Base-by-base conservation (phyloP, 1,140 invertebrate species). In the Helicoverpa zea region DNA sequence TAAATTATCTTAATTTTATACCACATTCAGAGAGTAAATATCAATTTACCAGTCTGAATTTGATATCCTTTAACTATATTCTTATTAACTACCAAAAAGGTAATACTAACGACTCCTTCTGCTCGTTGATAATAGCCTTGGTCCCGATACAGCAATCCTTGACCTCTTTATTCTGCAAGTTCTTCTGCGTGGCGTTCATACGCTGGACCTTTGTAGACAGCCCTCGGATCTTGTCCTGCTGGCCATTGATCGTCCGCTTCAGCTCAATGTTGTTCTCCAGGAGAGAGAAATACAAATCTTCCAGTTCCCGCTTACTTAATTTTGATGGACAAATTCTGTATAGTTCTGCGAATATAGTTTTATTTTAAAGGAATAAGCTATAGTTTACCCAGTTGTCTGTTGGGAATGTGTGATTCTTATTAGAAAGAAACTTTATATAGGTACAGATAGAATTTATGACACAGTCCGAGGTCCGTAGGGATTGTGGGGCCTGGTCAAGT, bases 281-380 rank as follows among this genome's bases (percentile, higher is more conserved):
- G 5, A 94, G 51, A n/a, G 87, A 81, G 75, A 89, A 94, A 68
- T 94, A 93, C 1, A 92, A 59, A 77, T 93, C 89, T 82, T 93
- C 91, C 10, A 93, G 77, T 47, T 94, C 93, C 16, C 83, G 82
- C 66, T 92, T 94, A 35, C 83, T 93, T 64, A 93, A 63, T 76
- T 92, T 94, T 16, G 92, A 90, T 35, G 92, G 90, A 63, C 89
- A 89, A 14, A 89, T 72, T n/a, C 83, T 84, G 16, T 82, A 85
- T 10, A 88, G 70, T 64, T 93, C 92, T 94, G 82, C 12, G 80
- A 80, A 59, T 59, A 49, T 23, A 5, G 49, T 18, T 47, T 79
- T 16, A 73, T 54, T 52, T 18, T 13, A 58, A 23, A 18, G n/a
- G 35, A 9, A 9, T 9, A 58, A 16, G 9, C 5, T 16, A 0